Conservation (phyloP, 2,113 vertebrate genomes). For the Pampusana beccarii region DNA sequence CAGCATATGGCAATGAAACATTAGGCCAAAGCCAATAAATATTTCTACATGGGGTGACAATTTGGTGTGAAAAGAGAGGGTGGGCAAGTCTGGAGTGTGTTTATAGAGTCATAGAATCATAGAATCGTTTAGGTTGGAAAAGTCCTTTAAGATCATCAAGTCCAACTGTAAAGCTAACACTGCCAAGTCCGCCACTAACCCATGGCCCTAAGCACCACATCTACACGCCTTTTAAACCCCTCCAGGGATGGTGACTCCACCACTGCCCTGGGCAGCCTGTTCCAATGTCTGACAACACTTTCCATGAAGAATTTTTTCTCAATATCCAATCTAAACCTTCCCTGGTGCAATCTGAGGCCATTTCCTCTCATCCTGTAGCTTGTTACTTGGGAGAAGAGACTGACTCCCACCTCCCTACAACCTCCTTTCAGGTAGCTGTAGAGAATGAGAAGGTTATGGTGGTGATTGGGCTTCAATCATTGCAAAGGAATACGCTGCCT, state of each 20-base stretch:
- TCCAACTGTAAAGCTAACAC: background rate
- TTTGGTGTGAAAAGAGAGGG: background rate
- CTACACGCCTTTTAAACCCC: too few species aligned
- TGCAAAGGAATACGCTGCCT: background rate
- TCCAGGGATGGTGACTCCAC: too few species aligned
- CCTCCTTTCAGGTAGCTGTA: background rate
- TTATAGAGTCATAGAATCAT: background rate
- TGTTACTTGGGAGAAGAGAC: background rate
- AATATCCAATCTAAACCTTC: too few species aligned
- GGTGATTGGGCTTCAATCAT: background rate
- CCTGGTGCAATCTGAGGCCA: too few species aligned
- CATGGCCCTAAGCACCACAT: background rate
- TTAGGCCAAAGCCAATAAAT: background rate
- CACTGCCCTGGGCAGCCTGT: too few species aligned
- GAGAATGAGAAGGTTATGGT: background rate
- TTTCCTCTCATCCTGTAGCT: background rate
- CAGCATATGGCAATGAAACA: background rate
- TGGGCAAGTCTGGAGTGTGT: background rate
- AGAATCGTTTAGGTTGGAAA: background rate
- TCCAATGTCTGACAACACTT: too few species aligned
- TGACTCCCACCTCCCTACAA: fast-evolving
- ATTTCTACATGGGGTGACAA: background rate
- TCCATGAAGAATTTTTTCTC: too few species aligned
- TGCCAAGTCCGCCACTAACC: background rate
- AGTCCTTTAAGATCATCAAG: background rate